phyloP scores from a whole-genome alignment of 2,113 vertebrate species.

The Nesogale talazaci region DNA sequence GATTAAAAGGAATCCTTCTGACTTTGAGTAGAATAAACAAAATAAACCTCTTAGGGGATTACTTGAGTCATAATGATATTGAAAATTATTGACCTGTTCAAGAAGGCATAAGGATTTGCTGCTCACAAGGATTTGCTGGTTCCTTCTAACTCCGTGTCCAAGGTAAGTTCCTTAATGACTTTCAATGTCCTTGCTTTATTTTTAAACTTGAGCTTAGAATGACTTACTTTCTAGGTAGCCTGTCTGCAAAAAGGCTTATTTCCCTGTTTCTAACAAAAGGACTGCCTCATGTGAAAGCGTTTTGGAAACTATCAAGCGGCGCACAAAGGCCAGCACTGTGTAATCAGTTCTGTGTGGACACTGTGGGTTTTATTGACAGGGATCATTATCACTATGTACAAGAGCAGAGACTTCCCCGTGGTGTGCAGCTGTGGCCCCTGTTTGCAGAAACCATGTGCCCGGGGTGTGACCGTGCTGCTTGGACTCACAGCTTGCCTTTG shows the following conservation, averaged over 20 bases:
- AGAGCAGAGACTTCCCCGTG: constrained; percentile 39
- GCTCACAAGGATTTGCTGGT: constrained; percentile 4
- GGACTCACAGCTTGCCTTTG: constrained; percentile 49
- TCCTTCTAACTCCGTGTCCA: background rate
- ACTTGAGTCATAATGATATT: constrained; percentile 16
- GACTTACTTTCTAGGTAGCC: constrained; percentile 32
- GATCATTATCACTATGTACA: constrained; percentile 55
- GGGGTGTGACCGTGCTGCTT: constrained; percentile 43
- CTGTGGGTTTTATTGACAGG: constrained; percentile 47
- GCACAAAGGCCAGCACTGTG: constrained; percentile 18
- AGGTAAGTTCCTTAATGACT: constrained; percentile 35
- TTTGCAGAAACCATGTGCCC: constrained; percentile 64
- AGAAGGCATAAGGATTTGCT: constrained; percentile 18
- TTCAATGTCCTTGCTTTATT: constrained; percentile 18
- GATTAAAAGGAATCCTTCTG: background rate
- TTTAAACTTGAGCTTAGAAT: constrained; percentile 27
- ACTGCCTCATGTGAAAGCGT: constrained; percentile 6
- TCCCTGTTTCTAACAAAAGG: constrained; percentile 46
- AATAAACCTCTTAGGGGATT: constrained; percentile 9
- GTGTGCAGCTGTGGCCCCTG: constrained; percentile 53
- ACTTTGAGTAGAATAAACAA: background rate
- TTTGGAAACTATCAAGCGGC: constrained; percentile 17
- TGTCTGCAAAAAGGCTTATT: constrained; percentile 27
- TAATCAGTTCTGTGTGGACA: constrained; percentile 56
- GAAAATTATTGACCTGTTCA: background rate